Conservation (phyloP, 2,113 vertebrate species). For the Ceyx cyanopectus region DNA sequence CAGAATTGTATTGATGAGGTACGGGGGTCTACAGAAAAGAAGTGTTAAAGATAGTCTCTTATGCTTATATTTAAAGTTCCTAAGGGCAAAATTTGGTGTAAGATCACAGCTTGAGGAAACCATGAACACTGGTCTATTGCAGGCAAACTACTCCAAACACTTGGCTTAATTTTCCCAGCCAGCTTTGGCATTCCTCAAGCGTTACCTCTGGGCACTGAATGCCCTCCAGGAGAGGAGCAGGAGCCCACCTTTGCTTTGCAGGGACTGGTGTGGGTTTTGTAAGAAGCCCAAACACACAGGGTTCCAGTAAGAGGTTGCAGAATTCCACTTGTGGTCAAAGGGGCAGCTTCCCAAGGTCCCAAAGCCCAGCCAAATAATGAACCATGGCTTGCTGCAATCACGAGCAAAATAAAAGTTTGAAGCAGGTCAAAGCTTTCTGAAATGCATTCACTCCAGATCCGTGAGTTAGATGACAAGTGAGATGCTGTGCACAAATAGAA, state of each 20-base stretch:
- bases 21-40: neutral
- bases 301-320: neutral
- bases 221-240: neutral
- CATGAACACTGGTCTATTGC: neutral
- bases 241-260: neutral
- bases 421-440: neutral
- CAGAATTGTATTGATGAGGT: too few species aligned
- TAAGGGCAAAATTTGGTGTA: neutral
- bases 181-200: neutral
- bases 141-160: neutral
- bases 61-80: neutral
- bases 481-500: neutral
- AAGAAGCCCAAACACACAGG: rapidly evolving
- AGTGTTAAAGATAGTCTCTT: neutral
- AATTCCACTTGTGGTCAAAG: rapidly evolving
- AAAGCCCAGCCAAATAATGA: neutral
- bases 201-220: neutral
- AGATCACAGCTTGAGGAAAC: neutral
- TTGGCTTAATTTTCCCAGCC: neutral
- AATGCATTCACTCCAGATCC: neutral
- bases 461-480: neutral
- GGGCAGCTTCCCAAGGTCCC: rapidly evolving
- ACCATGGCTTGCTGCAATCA: neutral
- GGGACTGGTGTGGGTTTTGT: neutral
- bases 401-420: neutral